Conservation (phyloP, 2,113 vertebrate species). For the Myxocyprinus asiaticus region DNA sequence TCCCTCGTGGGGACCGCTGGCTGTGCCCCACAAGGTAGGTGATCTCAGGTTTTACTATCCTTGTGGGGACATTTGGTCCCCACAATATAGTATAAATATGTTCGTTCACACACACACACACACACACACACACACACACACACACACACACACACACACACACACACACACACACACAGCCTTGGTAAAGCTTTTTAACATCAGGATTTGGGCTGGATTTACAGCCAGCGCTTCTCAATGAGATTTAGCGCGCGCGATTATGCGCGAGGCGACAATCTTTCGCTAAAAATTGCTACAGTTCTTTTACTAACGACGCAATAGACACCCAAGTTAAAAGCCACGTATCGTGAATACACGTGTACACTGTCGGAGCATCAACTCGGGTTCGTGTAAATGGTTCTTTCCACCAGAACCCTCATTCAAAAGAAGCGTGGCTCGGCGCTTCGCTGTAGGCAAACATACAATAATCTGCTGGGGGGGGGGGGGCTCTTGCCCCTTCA, state of each 20-base stretch:
- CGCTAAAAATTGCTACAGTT: background rate
- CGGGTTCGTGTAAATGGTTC: background rate
- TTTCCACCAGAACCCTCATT: background rate
- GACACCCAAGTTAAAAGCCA: background rate
- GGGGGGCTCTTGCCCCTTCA: conserved; percentile 38
- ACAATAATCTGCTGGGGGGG: conserved; percentile 59
- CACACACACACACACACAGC: too few relatives aligned
- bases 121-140: too few relatives aligned
- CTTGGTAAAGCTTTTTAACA: background rate
- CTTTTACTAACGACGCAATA: too few relatives aligned
- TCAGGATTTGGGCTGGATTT: conserved; percentile 25
- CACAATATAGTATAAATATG: too few relatives aligned
- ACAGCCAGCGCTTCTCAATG: background rate
- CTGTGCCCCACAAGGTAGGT: too few relatives aligned
- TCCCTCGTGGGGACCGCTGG: too few relatives aligned
- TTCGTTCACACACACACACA: too few relatives aligned
- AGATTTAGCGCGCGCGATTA: background rate
- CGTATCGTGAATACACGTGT: background rate
- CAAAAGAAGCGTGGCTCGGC: background rate
- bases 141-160: too few relatives aligned
- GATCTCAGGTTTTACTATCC: too few relatives aligned
- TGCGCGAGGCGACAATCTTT: background rate
- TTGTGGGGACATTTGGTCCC: too few relatives aligned
- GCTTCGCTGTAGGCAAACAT: conserved; percentile 32
- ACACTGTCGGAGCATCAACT: too few relatives aligned